These are phyloP conservation scores for Cistogaster globosa DNA, from an alignment of 2,888 invertebrate species.

Conservation along the genomic window DNA sequence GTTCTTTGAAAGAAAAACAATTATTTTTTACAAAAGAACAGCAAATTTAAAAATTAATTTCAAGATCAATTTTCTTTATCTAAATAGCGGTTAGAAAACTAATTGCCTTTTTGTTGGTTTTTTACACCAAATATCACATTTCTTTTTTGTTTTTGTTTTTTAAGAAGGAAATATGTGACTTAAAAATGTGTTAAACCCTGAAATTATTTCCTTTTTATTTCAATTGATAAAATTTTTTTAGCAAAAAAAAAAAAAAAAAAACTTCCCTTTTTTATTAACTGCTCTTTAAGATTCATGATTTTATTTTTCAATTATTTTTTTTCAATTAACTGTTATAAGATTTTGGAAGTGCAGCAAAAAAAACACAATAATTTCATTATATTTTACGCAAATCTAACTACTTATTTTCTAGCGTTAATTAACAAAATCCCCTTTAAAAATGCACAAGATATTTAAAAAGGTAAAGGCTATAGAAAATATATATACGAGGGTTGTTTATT, in stretches of 20 bases:
- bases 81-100: conserved; percentile 34
- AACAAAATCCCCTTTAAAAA: conserved; percentile 28
- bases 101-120: conserved; percentile 50
- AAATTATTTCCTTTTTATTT: conserved; percentile 40
- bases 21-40: conserved; percentile 40
- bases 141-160: conserved; percentile 29
- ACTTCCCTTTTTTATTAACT: conserved; percentile 41
- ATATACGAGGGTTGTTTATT: background rate
- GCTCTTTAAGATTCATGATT: conserved; percentile 4
- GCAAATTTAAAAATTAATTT: conserved; percentile 47
- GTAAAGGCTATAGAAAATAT: background rate
- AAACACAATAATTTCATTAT: conserved; percentile 53
- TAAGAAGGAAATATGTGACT: conserved; percentile 6
- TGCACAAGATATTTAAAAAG: background rate
- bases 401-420: conserved; percentile 61
- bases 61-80: conserved; percentile 56
- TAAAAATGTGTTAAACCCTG: conserved; percentile 35
- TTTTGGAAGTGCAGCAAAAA: conserved; percentile 5
- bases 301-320: conserved; percentile 67
- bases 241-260: background rate
- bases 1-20: background rate
- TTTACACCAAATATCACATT: conserved; percentile 59
- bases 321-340: conserved; percentile 40
- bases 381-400: conserved; percentile 67
- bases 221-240: background rate